Evolutionary conservation across 2,888 invertebrate species (phyloP).

Genomic region (Agonopterix subpropinquella): DNA sequence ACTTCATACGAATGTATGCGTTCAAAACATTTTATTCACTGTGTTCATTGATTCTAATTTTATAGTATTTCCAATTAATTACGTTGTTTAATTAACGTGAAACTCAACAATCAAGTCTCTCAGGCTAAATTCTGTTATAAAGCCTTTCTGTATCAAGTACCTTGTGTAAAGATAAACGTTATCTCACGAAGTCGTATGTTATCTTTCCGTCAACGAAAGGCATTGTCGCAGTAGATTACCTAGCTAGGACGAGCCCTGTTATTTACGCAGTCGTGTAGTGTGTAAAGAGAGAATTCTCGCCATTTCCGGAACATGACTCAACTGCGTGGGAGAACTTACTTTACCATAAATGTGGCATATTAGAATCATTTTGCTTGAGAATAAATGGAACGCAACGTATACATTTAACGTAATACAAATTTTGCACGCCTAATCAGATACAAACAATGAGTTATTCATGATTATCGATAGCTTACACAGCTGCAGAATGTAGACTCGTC

Average conservation of each 20-base stretch:
- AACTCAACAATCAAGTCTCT: background rate
- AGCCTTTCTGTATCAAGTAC: constrained; percentile 8
- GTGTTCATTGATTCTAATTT: too few relatives aligned
- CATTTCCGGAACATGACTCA: constrained; percentile 26
- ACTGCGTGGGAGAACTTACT: constrained; percentile 33
- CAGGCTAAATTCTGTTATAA: background rate
- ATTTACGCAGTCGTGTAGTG: constrained; percentile 14
- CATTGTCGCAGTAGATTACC: constrained; percentile 15
- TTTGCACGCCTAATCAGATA: background rate
- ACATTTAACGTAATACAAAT: background rate
- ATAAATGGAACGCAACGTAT: background rate
- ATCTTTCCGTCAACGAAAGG: constrained; percentile 18
- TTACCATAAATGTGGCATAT: background rate
- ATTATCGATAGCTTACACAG: constrained; percentile 57
- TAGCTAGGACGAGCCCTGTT: constrained; percentile 9
- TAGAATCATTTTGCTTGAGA: background rate
- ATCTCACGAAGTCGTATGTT: constrained; percentile 14
- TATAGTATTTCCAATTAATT: too few relatives aligned
- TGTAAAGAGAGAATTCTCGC: constrained; percentile 24
- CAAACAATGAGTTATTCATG: constrained; percentile 51
- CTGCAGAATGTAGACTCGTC: constrained; percentile 31
- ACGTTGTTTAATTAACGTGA: too few relatives aligned
- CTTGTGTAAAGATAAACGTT: constrained; percentile 21
- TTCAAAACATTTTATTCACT: too few relatives aligned
- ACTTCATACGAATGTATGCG: too few relatives aligned